Conservation (phyloP, 1,140 invertebrate genomes). For the Zaprionus gabonicus region DNA sequence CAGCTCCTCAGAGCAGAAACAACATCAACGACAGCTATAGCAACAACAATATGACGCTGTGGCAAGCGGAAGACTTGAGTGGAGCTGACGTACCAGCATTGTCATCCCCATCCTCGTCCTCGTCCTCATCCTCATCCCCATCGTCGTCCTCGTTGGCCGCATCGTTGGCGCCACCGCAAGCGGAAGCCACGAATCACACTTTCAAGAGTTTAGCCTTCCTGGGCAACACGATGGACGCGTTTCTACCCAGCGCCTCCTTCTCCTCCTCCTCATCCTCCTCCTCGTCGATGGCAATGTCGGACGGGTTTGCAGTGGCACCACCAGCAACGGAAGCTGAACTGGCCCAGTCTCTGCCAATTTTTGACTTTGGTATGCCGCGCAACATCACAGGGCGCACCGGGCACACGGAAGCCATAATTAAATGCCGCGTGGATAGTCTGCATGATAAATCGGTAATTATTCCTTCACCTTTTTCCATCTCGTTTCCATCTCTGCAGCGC, state of each 20-base stretch:
- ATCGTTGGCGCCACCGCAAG: conserved; percentile 57
- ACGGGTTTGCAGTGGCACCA: conserved; percentile 52
- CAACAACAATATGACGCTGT: conserved; percentile 23
- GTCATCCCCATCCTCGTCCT: conserved; percentile 3
- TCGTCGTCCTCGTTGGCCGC: conserved; percentile 24
- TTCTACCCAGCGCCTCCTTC: conserved; percentile 18
- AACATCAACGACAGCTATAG: conserved; percentile 9
- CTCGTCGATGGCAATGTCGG: conserved; percentile 35
- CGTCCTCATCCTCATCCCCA: neutral
- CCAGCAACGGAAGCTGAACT: conserved; percentile 43
- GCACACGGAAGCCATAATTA: conserved; percentile 92
- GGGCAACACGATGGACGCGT: conserved; percentile 23
- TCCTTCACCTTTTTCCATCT: neutral
- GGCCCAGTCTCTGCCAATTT: conserved; percentile 84
- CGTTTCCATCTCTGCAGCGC: conserved; percentile 21
- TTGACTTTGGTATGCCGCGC: conserved; percentile 91
- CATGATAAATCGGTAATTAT: conserved; percentile 91
- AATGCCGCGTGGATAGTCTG: conserved; percentile 92
- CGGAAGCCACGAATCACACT: conserved; percentile 79
- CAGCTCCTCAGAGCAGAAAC: conserved; percentile 11
- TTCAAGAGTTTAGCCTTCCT: conserved; percentile 76
- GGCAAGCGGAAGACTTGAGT: conserved; percentile 46
- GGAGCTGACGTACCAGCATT: conserved; percentile 29
- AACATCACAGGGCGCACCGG: conserved; percentile 93
- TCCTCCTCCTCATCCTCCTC: conserved; percentile 11